Conservation (phyloP, 2,888 invertebrate genomes). For the Aphidius colemani region DNA sequence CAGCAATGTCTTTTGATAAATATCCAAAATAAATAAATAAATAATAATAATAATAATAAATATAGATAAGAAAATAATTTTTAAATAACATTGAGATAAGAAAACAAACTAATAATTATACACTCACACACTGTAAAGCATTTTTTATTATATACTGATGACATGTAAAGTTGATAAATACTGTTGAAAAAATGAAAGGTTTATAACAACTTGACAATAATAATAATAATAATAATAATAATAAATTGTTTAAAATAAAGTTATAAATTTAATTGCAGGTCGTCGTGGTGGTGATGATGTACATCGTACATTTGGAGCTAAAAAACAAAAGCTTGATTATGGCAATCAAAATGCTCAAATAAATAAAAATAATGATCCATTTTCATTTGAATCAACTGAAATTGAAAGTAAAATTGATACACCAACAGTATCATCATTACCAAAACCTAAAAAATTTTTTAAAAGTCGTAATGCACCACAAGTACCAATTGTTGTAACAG, state of each 20-base stretch:
- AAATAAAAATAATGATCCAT: constrained; percentile 54
- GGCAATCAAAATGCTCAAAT: constrained; percentile 53
- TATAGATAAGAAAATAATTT: too few species aligned
- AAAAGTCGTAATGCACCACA: constrained; percentile 79
- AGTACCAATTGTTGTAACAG: constrained; percentile 16
- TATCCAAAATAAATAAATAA: too few species aligned
- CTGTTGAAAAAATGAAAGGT: background rate
- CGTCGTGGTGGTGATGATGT: constrained; percentile 53
- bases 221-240: background rate
- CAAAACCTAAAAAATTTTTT: constrained; percentile 87
- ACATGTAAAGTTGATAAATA: too few species aligned
- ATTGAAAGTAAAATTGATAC: constrained; percentile 63
- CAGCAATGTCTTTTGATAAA: too few species aligned
- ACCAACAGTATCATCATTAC: constrained; percentile 60
- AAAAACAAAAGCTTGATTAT: constrained; percentile 55
- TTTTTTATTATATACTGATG: too few species aligned
- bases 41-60: too few species aligned
- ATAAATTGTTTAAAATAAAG: background rate
- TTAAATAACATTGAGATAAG: too few species aligned
- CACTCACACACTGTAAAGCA: too few species aligned
- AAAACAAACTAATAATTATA: background rate
- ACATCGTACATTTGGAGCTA: constrained; percentile 48
- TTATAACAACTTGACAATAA: too few species aligned
- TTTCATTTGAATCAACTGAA: constrained; percentile 54
- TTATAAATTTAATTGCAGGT: constrained; percentile 42